A percentile compares a stretch with the other conserved stretches of the same genome.
These are phyloP conservation scores for Sminthurinus signatus DNA, from an alignment of 1,140 invertebrate species.

Conservation along the genomic window DNA sequence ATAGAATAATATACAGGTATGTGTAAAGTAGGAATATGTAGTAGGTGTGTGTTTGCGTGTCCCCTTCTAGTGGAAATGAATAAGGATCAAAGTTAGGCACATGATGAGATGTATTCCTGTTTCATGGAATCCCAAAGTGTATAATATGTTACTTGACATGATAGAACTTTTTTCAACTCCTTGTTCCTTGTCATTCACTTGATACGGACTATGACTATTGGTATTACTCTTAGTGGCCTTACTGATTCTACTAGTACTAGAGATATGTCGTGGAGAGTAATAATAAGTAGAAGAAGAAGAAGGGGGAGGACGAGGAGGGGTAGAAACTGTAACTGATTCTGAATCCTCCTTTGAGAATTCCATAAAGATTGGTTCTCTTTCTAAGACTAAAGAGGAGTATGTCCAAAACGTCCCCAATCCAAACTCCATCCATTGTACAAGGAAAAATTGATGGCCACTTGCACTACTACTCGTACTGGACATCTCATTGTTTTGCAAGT, in stretches of 20 bases:
- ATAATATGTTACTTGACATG: constrained; percentile 3
- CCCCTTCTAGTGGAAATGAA: constrained; percentile 35
- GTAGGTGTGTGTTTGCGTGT: constrained; percentile 8
- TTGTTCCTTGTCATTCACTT: background rate
- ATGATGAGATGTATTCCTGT: constrained; percentile 33
- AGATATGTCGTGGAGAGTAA: too few species aligned
- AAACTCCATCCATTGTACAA: background rate
- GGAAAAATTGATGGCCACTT: background rate
- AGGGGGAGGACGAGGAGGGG: background rate
- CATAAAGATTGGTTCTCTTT: background rate
- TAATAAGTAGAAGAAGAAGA: too few species aligned
- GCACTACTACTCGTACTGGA: background rate
- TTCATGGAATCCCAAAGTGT: constrained; percentile 16
- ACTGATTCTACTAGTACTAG: background rate
- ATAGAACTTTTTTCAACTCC: background rate
- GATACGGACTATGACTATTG: background rate
- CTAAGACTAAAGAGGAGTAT: background rate
- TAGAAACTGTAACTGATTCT: background rate
- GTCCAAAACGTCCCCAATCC: background rate
- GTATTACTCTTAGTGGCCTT: background rate
- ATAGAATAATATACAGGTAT: too few species aligned
- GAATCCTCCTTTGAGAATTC: too few species aligned
- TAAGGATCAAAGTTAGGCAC: constrained; percentile 27
- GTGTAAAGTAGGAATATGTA: background rate
- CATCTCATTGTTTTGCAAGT: constrained; percentile 20